A percentile compares a stretch with the other conserved stretches of the same genome.
These are phyloP conservation scores for Leptogaster cylindrica DNA, from an alignment of 2,888 invertebrate species.

Conservation along the genomic window DNA sequence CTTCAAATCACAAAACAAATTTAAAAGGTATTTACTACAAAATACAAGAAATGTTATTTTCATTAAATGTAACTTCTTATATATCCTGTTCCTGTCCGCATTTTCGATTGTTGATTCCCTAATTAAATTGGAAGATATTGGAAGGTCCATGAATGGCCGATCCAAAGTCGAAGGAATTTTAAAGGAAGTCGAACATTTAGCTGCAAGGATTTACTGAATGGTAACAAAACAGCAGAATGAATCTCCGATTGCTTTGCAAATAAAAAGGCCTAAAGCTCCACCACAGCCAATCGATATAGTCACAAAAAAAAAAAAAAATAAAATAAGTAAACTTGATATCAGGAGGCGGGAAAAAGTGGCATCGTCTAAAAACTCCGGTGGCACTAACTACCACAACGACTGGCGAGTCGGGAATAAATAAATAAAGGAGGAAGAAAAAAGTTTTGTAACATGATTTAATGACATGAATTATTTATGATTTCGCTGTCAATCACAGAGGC, in stretches of 20 bases:
- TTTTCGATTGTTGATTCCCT: no score
- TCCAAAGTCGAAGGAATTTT: no score
- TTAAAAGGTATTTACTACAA: no score
- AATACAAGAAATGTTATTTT: no score
- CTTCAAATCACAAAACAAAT: no score
- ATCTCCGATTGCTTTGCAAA: conserved; percentile 2
- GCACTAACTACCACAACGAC: conserved; percentile 27
- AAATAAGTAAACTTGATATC: conserved; percentile 34
- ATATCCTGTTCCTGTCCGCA: no score
- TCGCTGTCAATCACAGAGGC: conserved; percentile 62
- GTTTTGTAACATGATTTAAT: conserved; percentile 63
- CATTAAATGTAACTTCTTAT: no score
- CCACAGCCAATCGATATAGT: conserved; percentile 8
- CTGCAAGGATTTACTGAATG: conserved; percentile 6
- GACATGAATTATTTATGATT: conserved; percentile 64
- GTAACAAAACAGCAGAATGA: neutral
- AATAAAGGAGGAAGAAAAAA: conserved; percentile 49
- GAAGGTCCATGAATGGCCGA: no score
- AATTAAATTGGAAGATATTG: no score
- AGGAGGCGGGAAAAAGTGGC: conserved; percentile 34
- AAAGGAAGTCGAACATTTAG: no score
- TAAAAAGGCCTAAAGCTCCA: conserved; percentile 20
- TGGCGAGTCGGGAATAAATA: conserved; percentile 26
- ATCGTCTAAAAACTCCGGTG: conserved; percentile 24
- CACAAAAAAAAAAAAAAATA: no score